Conservation (phyloP, 2,888 invertebrate species). For the Tenthredo scrophulariae region DNA sequence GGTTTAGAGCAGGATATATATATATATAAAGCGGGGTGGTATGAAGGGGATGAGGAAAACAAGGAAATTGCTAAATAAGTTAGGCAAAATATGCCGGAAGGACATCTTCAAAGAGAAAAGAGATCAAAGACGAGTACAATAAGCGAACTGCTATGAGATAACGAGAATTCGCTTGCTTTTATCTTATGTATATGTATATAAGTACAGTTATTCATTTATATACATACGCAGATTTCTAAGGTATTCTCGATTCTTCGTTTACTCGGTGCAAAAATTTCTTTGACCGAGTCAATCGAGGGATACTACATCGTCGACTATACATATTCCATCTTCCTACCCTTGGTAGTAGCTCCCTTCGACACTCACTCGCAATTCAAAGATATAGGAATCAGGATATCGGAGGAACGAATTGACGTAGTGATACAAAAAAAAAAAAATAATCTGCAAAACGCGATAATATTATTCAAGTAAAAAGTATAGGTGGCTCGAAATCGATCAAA, state of each 20-base stretch:
- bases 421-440: neutral
- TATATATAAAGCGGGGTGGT: neutral
- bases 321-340: neutral
- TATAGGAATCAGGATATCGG: neutral
- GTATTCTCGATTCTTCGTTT: conserved; percentile 2
- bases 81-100: conserved; percentile 20
- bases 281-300: conserved; percentile 22
- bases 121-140: neutral
- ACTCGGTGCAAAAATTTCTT: conserved; percentile 19
- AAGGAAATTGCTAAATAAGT: conserved; percentile 33
- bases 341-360: neutral
- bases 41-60: neutral
- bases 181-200: neutral
- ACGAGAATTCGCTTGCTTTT: conserved; percentile 6
- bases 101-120: conserved; percentile 8
- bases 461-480: too few species aligned
- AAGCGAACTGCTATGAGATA: conserved; percentile 22
- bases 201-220: neutral
- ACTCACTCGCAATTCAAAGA: neutral
- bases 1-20: neutral
- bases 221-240: neutral
- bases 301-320: neutral
- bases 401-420: neutral
- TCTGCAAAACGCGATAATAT: too few species aligned
- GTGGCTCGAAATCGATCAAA: neutral